Evolutionary conservation across 23 tunicate species (phyloP).

Genomic region (Diplosoma virens): DNA sequence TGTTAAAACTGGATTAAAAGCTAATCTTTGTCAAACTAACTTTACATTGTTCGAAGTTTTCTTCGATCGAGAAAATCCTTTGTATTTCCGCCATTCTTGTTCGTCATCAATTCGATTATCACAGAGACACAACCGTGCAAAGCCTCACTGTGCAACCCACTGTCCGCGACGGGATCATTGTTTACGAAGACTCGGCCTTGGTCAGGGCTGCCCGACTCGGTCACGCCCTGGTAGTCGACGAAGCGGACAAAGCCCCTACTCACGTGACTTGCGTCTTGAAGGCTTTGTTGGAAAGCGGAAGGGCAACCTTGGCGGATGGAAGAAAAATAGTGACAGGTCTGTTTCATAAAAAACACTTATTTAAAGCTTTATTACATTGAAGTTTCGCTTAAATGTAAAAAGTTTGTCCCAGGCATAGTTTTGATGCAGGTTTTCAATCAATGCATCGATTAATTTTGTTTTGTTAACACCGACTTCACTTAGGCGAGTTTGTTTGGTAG

Average conservation of each 20-base stretch:
- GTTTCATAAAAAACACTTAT: too few species aligned
- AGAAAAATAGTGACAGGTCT: slow-evolving; percentile 84
- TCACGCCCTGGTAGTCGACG: slow-evolving; percentile 94
- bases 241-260: slow-evolving; percentile 96
- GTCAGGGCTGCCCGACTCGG: slow-evolving; percentile 86
- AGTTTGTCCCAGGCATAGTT: neutral
- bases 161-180: slow-evolving; percentile 84
- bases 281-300: slow-evolving; percentile 82
- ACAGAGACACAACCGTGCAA: slow-evolving; percentile 92
- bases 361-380: too few species aligned
- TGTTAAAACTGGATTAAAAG: too few species aligned
- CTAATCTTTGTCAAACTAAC: too few species aligned
- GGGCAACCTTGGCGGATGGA: slow-evolving; percentile 92
- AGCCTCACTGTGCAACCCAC: slow-evolving; percentile 94
- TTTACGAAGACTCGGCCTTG: slow-evolving; percentile 88
- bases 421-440: neutral
- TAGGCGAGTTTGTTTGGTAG: slow-evolving; percentile 28
- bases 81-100: neutral
- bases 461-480: too few species aligned
- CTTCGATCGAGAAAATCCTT: too few species aligned
- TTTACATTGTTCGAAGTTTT: too few species aligned
- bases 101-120: neutral
- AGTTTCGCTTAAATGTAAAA: too few species aligned
- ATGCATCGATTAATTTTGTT: too few species aligned
- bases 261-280: slow-evolving; percentile 93